Conservation (phyloP, 2,113 vertebrate species). For the Microtus montanus region DNA sequence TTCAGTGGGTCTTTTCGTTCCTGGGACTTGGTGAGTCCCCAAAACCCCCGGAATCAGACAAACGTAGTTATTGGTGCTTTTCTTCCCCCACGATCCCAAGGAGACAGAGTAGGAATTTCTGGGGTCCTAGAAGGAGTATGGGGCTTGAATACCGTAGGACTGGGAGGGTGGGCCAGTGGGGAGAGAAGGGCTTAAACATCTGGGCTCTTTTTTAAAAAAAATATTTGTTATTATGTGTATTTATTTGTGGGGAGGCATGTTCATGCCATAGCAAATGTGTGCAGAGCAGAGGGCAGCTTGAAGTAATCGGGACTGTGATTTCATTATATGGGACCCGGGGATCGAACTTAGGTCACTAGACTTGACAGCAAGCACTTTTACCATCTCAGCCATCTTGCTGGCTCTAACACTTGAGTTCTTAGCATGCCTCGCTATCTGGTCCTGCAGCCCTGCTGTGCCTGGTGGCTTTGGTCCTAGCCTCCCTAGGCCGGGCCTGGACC, state of each 20-base stretch:
- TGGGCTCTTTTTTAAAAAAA: not conserved
- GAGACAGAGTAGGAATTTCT: not conserved
- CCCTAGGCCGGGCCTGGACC: slow-evolving; percentile 85
- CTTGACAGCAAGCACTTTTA: not conserved
- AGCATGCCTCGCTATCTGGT: accelerated
- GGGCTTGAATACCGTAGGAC: not conserved
- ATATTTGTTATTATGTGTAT: not conserved
- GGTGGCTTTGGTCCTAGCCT: slow-evolving; percentile 73
- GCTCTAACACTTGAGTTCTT: not conserved
- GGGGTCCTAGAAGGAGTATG: not conserved
- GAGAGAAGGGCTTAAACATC: no score
- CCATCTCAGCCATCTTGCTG: not conserved
- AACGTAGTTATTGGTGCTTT: not conserved
- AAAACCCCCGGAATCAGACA: not conserved
- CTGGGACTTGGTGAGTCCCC: slow-evolving; percentile 55
- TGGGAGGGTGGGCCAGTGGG: accelerated
- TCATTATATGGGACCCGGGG: not conserved
- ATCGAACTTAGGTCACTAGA: not conserved
- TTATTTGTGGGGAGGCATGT: not conserved
- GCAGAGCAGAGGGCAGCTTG: not conserved
- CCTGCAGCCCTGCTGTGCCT: slow-evolving; percentile 41
- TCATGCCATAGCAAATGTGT: not conserved
- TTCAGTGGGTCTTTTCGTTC: slow-evolving; percentile 62
- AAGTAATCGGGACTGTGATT: not conserved
- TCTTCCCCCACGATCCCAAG: not conserved